Evolutionary conservation across 2,797 vertebrate species (phyloP).

Genomic region (Leuciscus waleckii): DNA sequence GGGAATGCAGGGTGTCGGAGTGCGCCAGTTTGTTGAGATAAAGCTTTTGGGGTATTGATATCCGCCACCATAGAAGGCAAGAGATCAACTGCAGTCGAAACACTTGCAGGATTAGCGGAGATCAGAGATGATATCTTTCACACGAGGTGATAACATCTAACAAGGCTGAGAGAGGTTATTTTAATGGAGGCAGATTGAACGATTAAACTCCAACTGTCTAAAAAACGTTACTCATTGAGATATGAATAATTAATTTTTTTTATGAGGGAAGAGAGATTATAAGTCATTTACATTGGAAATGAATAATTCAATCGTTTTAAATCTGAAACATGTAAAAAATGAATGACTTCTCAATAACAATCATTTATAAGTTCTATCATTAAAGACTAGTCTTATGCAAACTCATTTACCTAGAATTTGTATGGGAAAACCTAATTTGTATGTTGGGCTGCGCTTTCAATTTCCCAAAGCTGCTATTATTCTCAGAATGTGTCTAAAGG

Average conservation of each 20-base stretch:
- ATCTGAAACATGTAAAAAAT: constrained; percentile 39
- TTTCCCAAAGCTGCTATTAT: constrained; percentile 44
- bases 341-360: constrained; percentile 54
- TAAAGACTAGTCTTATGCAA: constrained; percentile 33
- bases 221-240: constrained; percentile 37
- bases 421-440: neutral
- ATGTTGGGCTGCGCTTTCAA: constrained; percentile 38
- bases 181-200: constrained; percentile 35
- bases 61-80: constrained; percentile 19
- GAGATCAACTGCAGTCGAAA: constrained; percentile 34
- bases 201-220: constrained; percentile 44
- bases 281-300: constrained; percentile 58
- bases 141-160: constrained; percentile 38
- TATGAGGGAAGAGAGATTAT: constrained; percentile 50
- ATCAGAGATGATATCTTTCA: constrained; percentile 44
- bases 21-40: constrained; percentile 20
- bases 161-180: constrained; percentile 47
- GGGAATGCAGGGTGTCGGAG: constrained; percentile 20
- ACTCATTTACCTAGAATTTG: constrained; percentile 43
- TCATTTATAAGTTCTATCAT: constrained; percentile 33
- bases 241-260: constrained; percentile 51
- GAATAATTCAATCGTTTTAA: constrained; percentile 56
- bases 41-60: constrained; percentile 34
- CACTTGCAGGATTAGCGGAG: constrained; percentile 25
- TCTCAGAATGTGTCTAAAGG: constrained; percentile 34